Evolutionary conservation across 2,113 vertebrate genomes (phyloP), one percentile per base, ranked within the genome.

Genomic region (Lates calcarifer): DNA sequence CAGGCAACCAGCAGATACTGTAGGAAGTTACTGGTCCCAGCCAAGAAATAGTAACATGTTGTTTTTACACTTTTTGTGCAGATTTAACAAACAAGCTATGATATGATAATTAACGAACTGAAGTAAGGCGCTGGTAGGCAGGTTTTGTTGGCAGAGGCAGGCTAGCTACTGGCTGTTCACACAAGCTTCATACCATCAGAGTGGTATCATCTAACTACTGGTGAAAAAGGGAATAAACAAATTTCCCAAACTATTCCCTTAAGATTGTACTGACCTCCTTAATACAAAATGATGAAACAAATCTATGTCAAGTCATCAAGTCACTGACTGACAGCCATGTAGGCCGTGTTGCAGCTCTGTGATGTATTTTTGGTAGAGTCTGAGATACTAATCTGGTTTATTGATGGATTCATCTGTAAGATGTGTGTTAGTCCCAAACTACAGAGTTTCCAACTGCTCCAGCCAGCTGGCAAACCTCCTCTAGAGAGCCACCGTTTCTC

Each of bases 381-480:
- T 61, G 22, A 60, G 12, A 77, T 43, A 18, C 24, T 87, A 87
- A 87, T 89, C 79, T 72, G 77, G 63, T 90, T 66, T 77, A 63
- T 81, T 76, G 83, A 61, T 63, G 79, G 62, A 39, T 76, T 87
- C 64, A 57, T 80, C 61, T 65, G 41, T 85, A 83, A 81, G n/a
- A 69, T 66, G 61, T 22, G 2, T 71, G 72, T 88, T 57, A 35
- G 66, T 64, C 63, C 45, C 45, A 61, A 64, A 79, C 62, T 66
- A 68, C 57, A 64, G 72, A 73, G 64, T 73, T 66, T 85, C 28
- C 31, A 24, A 63, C 62, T 31, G 61, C 72, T 73, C 14, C 64
- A 61, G 74, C 81, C 84, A 85, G 76, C 72, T 89, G 90, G 82
- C 84, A 86, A 61, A 67, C 45, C 10, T 70, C 39, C 60, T 79